phyloP scores from a whole-genome alignment of 1,140 invertebrate species.

The Drosophila repleta region DNA sequence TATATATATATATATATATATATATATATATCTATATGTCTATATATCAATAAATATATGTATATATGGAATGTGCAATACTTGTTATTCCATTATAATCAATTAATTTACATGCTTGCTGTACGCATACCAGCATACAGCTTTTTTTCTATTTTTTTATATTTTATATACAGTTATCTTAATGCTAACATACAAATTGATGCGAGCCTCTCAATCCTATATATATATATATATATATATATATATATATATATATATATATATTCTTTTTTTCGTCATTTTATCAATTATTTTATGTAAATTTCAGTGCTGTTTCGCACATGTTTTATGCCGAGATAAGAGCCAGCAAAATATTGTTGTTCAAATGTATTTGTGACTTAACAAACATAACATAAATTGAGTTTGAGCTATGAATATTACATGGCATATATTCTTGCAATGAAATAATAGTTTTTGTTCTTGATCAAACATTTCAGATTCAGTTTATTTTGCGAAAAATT shows the following conservation, averaged over 20 bases:
- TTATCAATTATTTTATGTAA: conserved; percentile 46
- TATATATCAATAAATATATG: conserved; percentile 1
- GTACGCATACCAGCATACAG: conserved; percentile 50
- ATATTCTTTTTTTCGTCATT: conserved; percentile 43
- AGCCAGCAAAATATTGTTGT: conserved; percentile 9
- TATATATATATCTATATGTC: neutral
- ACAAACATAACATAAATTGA: conserved; percentile 22
- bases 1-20: neutral
- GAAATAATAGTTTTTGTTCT: neutral
- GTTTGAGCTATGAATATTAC: neutral
- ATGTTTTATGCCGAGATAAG: conserved; percentile 9
- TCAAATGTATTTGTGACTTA: conserved; percentile 21
- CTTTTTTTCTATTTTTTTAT: conserved; percentile 10
- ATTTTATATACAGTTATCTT: conserved; percentile 60
- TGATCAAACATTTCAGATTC: neutral
- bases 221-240: conserved; percentile 10
- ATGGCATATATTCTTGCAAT: neutral
- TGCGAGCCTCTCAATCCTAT: conserved; percentile 55
- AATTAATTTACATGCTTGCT: conserved; percentile 64
- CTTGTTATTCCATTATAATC: conserved; percentile 49
- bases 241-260: too few species aligned
- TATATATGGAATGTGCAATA: neutral
- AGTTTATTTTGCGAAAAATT: neutral
- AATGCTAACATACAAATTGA: conserved; percentile 27
- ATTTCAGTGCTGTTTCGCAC: conserved; percentile 12